These are phyloP conservation scores for Cephus spinipes DNA, from an alignment of 2,888 invertebrate genomes.

Conservation along the genomic window DNA sequence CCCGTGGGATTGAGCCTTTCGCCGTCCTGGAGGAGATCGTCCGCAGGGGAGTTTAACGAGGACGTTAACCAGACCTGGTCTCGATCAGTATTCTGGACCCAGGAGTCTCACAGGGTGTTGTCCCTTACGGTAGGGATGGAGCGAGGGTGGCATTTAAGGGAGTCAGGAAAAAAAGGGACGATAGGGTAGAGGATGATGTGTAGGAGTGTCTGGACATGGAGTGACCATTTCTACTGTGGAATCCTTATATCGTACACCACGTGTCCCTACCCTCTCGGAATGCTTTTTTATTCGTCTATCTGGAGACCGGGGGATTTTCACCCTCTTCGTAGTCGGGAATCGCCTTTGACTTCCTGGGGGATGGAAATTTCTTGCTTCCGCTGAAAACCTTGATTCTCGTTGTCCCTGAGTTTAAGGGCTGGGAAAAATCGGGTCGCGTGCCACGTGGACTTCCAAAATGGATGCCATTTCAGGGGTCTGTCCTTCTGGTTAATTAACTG, in stretches of 20 bases:
- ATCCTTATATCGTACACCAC: neutral
- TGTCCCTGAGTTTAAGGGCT: neutral
- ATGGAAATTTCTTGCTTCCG: neutral
- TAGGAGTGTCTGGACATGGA: neutral
- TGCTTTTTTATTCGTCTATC: neutral
- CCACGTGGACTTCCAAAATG: neutral
- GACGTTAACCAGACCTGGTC: slow-evolving; percentile 25
- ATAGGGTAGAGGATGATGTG: neutral
- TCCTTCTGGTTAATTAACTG: neutral
- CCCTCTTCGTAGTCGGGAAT: neutral
- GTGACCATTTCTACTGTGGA: neutral
- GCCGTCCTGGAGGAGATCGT: slow-evolving; percentile 16
- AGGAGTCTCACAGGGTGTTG: neutral
- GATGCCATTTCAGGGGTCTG: neutral
- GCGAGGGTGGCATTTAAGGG: neutral
- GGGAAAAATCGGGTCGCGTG: neutral
- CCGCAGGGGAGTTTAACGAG: slow-evolving; percentile 30
- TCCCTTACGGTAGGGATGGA: neutral
- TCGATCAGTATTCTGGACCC: slow-evolving; percentile 6
- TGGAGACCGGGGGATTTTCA: neutral
- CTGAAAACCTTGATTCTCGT: neutral
- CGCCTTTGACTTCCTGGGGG: neutral
- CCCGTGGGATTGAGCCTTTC: slow-evolving; percentile 8
- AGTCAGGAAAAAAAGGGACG: neutral
- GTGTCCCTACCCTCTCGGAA: neutral